Conservation (phyloP, 2,888 invertebrate species). For the Acanthosepion pharaonis region DNA sequence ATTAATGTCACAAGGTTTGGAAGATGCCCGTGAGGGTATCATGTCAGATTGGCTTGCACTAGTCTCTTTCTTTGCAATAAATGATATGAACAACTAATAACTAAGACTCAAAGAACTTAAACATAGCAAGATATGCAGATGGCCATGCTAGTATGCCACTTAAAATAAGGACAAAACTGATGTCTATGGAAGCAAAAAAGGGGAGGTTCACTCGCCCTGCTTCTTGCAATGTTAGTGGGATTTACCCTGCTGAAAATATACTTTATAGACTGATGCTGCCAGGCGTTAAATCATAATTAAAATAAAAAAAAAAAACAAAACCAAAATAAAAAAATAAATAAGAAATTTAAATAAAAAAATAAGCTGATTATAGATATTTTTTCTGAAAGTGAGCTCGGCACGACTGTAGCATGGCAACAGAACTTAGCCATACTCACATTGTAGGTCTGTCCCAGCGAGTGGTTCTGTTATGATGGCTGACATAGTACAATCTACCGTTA, state of each 20-base stretch:
- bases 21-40: neutral
- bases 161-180: neutral
- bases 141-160: neutral
- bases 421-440: constrained; percentile 39
- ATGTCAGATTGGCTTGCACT: neutral
- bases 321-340: neutral
- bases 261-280: neutral
- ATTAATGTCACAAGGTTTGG: no score
- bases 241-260: neutral
- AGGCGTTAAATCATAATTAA: constrained; percentile 8
- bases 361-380: neutral
- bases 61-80: neutral
- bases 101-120: neutral
- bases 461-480: constrained; percentile 94
- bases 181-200: neutral
- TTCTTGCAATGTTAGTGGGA: neutral
- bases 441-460: constrained; percentile 95
- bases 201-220: neutral
- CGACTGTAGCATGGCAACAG: neutral
- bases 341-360: neutral
- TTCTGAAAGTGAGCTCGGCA: neutral
- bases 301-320: neutral
- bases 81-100: neutral
- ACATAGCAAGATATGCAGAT: neutral
- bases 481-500: constrained; percentile 96